A percentile compares a stretch with the other conserved stretches of the same genome.
Evolutionary conservation across 2,113 vertebrate species (phyloP).

Genomic region (Xenopus borealis): DNA sequence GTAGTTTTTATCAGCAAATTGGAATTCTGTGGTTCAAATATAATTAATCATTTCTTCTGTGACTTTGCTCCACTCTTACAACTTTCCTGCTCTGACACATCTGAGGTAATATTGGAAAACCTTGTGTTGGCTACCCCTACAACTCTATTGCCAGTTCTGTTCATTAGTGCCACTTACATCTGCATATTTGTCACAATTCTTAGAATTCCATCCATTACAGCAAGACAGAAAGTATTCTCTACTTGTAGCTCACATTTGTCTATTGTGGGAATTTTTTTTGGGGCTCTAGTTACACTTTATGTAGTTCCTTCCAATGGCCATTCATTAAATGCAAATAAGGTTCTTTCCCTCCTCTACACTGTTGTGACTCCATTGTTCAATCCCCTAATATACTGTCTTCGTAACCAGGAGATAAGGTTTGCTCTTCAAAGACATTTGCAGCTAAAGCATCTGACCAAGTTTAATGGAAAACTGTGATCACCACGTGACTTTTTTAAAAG

Average conservation of each 20-base stretch:
- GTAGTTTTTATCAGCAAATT: conserved; percentile 48
- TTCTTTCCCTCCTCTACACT: conserved; percentile 23
- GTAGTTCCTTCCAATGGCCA: background rate
- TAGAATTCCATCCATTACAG: background rate
- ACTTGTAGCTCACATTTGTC: conserved; percentile 38
- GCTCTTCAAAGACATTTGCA: background rate
- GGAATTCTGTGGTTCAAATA: conserved; percentile 47
- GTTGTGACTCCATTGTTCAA: conserved; percentile 25
- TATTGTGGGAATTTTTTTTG: background rate
- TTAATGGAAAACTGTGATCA: no score
- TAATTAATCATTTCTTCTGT: conserved; percentile 44
- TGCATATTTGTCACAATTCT: background rate
- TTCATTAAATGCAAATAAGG: conserved; percentile 6
- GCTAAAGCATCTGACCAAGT: no score
- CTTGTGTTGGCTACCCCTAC: conserved; percentile 29
- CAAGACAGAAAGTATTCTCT: conserved; percentile 52
- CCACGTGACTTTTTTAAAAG: no score
- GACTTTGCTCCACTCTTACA: conserved; percentile 44
- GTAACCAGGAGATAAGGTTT: background rate
- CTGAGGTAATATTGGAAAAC: conserved; percentile 12
- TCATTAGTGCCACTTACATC: background rate
- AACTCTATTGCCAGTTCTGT: conserved; percentile 44
- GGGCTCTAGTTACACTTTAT: background rate
- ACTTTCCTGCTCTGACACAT: conserved; percentile 43
- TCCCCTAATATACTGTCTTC: conserved; percentile 24